Evolutionary conservation across 2,113 vertebrate species (phyloP).

Genomic region (Ranitomeya imitator): DNA sequence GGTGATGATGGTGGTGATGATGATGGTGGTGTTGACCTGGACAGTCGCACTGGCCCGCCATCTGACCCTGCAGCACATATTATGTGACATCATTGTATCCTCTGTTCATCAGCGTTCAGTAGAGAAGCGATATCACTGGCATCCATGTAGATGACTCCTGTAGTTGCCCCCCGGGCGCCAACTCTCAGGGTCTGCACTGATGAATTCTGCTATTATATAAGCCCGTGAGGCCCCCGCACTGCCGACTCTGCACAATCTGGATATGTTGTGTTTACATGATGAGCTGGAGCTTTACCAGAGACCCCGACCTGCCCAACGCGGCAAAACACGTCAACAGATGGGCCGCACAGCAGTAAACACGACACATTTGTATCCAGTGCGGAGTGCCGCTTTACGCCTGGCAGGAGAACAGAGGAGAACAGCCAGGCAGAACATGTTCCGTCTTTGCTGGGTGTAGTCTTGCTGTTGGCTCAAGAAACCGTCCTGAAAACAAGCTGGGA

Average conservation of each 20-base stretch:
- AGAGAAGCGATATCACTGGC: background rate
- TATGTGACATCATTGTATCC: background rate
- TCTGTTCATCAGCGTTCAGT: background rate
- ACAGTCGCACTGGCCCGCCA: background rate
- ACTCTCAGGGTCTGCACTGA: background rate
- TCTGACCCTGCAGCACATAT: background rate
- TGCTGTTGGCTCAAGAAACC: conserved; percentile 6
- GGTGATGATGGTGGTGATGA: background rate
- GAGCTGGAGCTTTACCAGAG: conserved; percentile 1
- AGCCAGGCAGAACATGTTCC: conserved; percentile 14
- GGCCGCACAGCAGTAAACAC: conserved; percentile 35
- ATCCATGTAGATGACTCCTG: background rate
- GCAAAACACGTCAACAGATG: conserved; percentile 34
- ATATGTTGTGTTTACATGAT: conserved; percentile 15
- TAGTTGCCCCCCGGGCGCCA: background rate
- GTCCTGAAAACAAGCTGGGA: conserved; percentile 40
- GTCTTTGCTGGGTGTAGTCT: conserved; percentile 38
- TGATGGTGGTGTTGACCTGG: background rate
- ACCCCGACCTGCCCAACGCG: conserved; percentile 8
- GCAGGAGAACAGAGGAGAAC: background rate
- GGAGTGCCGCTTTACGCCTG: conserved; percentile 36
- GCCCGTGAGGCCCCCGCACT: background rate
- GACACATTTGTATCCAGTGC: conserved; percentile 11
- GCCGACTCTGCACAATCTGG: background rate
- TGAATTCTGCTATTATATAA: background rate